These are phyloP conservation scores for Eira barbara DNA, from an alignment of 2,113 vertebrate genomes.

Conservation along the genomic window DNA sequence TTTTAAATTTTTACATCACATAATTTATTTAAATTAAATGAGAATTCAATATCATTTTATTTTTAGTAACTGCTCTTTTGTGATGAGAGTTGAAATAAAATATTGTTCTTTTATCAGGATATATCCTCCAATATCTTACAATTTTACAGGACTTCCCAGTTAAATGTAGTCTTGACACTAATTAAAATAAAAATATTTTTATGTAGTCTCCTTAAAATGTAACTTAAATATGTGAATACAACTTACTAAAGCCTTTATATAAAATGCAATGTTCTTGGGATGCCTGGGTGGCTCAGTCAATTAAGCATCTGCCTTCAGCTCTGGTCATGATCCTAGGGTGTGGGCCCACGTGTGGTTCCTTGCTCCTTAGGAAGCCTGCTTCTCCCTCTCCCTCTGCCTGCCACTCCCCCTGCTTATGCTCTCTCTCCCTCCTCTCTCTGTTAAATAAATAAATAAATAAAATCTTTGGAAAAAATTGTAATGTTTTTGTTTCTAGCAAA, in stretches of 20 bases:
- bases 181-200: background rate
- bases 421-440: too few species aligned
- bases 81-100: constrained; percentile 34
- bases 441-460: background rate
- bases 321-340: too few species aligned
- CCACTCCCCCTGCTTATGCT: too few species aligned
- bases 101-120: background rate
- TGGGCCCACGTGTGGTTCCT: too few species aligned
- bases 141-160: background rate
- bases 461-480: too few species aligned
- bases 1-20: constrained; percentile 49
- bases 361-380: too few species aligned
- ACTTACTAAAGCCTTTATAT: background rate
- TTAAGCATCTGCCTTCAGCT: too few species aligned
- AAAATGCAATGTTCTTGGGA: background rate
- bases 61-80: constrained; percentile 32
- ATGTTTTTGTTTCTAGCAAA: background rate
- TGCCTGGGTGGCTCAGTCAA: too few species aligned
- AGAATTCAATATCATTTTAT: constrained; percentile 35
- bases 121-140: background rate
- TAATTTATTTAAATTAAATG: constrained; percentile 54
- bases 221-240: background rate
- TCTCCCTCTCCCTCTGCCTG: too few species aligned
- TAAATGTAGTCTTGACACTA: background rate
- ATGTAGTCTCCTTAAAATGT: background rate